phyloP scores from a whole-genome alignment of 2,797 vertebrate species.

The Hippoglossus hippoglossus region DNA sequence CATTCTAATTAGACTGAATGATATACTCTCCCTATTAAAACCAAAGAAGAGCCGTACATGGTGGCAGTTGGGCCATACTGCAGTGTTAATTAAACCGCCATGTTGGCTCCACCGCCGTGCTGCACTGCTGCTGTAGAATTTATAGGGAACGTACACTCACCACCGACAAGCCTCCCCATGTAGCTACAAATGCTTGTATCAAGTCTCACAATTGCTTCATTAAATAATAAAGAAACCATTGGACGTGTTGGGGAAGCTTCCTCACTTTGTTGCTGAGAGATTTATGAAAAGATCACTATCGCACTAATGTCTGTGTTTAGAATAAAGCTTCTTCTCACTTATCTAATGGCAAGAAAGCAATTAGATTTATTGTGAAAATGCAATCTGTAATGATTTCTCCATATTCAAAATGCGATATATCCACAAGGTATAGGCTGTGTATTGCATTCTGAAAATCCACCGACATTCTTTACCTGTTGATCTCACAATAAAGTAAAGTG shows the following conservation, averaged over 20 bases:
- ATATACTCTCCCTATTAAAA: constrained; percentile 55
- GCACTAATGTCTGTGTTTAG: not conserved
- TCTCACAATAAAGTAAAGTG: too few species aligned
- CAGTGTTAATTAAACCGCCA: constrained; percentile 5
- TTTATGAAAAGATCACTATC: not conserved
- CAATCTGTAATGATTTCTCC: not conserved
- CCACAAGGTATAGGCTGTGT: too few species aligned
- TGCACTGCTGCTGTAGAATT: constrained; percentile 31
- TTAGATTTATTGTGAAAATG: not conserved
- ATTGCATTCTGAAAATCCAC: too few species aligned
- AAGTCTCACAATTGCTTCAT: not conserved
- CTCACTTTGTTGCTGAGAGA: not conserved
- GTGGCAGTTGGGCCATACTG: not conserved
- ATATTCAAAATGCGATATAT: not conserved
- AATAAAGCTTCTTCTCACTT: not conserved
- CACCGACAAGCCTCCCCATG: not conserved
- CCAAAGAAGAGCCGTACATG: constrained; percentile 8
- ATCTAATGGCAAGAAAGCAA: too few species aligned
- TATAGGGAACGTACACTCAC: not conserved
- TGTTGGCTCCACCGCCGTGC: constrained; percentile 16
- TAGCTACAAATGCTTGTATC: not conserved
- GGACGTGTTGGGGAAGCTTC: not conserved
- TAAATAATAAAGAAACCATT: not conserved
- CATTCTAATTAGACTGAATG: constrained; percentile 69
- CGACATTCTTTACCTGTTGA: too few species aligned